Evolutionary conservation across 2,888 invertebrate genomes (phyloP).

Genomic region (Pachydiplax longipennis): DNA sequence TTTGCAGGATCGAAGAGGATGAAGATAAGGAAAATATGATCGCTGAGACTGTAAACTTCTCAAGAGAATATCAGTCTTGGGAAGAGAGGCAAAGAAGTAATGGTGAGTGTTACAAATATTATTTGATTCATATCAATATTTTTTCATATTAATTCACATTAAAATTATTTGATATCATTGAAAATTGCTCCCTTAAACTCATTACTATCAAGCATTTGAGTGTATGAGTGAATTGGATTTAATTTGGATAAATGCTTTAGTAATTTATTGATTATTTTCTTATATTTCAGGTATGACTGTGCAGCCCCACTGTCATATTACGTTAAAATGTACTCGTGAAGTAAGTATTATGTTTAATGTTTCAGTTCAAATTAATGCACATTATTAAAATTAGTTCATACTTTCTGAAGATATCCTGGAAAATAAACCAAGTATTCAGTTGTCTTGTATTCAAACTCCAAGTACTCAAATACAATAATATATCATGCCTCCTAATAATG

Average conservation of each 20-base stretch:
- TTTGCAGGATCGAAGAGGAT: slow-evolving; percentile 45
- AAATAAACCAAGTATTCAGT: too few species aligned
- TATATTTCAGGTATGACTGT: slow-evolving; percentile 57
- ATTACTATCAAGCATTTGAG: too few species aligned
- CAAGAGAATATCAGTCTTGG: slow-evolving; percentile 13
- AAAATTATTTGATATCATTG: too few species aligned
- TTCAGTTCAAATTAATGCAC: too few species aligned
- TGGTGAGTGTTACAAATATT: background rate
- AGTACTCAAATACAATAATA: too few species aligned
- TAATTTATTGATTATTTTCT: too few species aligned
- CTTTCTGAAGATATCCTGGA: too few species aligned
- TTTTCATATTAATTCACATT: background rate
- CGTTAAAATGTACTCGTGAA: slow-evolving; percentile 89
- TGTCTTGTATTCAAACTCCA: too few species aligned
- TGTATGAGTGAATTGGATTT: background rate
- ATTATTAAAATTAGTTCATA: too few species aligned
- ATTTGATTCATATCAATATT: background rate
- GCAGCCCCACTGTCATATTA: slow-evolving; percentile 91
- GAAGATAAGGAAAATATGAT: slow-evolving; percentile 46
- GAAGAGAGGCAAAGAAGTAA: slow-evolving; percentile 24
- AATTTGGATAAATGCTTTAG: background rate
- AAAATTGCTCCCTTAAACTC: too few species aligned
- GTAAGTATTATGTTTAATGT: slow-evolving; percentile 61
- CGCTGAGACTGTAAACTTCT: slow-evolving; percentile 48
- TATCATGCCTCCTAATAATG: too few species aligned